Base-by-base conservation (phyloP, 2,113 vertebrate species). In the Datnioides undecimradiatus region DNA sequence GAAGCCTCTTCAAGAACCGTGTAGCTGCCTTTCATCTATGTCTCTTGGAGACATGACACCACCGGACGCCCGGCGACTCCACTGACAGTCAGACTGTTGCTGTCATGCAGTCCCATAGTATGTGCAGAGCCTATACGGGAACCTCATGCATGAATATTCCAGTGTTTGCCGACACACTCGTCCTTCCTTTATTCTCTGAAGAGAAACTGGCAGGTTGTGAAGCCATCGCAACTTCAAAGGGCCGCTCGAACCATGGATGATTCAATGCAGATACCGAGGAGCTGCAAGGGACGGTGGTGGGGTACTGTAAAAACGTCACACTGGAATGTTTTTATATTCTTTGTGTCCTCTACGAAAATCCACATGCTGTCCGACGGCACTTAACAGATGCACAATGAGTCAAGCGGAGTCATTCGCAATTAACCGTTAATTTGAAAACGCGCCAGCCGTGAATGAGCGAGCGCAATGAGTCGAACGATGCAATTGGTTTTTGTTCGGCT, bases 191-290 rank as follows among this genome's bases (percentile, higher is more conserved):
- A 52, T 45, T 45, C 43, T 52, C 41, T 3, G 31, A 58, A 51
- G 67, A 57, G 49, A 62, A 63, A 23, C 7, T n/a, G 49, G 45
- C 67, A 23, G 58, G 16, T 48, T 72, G 54, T 64, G 21, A 76
- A 76, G 38, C 51, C 31, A 41, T 66, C 70, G 31, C 25, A 54
- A n/a, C 71, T 74, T 84, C 49, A 82, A 76, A 87, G 14, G 68
- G 48, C 11, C 2, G n/a, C 48, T 46, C 29, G 31, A n/a, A 49
- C 41, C 48, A 19, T 71, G 4, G 23, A 46, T 40, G n/a, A 57
- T 45, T 51, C 17, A 25, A 17, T 36, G 46, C 8, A 65, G 64
- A 68, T 27, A 8, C 55, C 57, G 13, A 43, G 49, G 11, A 33
- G 36, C 49, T 33, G 19, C 14, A n/a, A 23, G 17, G 41, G 6